Conservation (phyloP, 2,113 vertebrate genomes). For the Mohoua ochrocephala region DNA sequence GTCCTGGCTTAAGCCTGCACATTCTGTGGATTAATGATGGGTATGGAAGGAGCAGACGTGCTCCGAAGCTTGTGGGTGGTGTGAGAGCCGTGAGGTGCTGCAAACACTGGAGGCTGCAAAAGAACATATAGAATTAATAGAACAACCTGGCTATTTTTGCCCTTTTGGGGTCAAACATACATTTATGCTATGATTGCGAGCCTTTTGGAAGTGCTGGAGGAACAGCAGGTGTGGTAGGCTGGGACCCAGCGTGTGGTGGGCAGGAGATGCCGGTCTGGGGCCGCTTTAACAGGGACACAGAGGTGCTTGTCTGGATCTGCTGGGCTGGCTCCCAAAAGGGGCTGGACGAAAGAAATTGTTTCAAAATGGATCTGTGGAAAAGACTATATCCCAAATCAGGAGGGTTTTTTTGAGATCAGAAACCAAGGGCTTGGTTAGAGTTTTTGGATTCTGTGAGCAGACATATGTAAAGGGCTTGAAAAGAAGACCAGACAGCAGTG, state of each 20-base stretch:
- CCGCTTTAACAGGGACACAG: not conserved
- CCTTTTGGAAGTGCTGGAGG: not conserved
- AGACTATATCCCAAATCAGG: not conserved
- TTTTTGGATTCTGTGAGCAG: not conserved
- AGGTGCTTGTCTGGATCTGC: not conserved
- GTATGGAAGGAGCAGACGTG: fast-evolving
- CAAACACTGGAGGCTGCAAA: not conserved
- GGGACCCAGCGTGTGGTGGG: fast-evolving
- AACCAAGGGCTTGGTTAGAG: not conserved
- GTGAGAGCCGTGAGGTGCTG: not conserved
- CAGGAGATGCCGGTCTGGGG: fast-evolving
- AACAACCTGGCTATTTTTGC: not conserved
- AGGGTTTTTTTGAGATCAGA: not conserved
- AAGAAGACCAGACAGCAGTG: not conserved
- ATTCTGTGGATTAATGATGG: not conserved
- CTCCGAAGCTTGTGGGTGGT: not conserved
- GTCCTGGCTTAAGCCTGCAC: not conserved
- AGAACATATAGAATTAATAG: not conserved
- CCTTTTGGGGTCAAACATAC: not conserved
- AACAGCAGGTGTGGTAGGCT: not conserved
- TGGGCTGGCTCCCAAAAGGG: not conserved
- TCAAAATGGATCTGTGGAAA: not conserved
- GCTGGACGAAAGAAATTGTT: not conserved
- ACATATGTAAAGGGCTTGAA: not conserved
- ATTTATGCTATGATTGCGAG: not conserved